Conservation (phyloP, 2,888 invertebrate species). For the Caenorhabditis sp. region DNA sequence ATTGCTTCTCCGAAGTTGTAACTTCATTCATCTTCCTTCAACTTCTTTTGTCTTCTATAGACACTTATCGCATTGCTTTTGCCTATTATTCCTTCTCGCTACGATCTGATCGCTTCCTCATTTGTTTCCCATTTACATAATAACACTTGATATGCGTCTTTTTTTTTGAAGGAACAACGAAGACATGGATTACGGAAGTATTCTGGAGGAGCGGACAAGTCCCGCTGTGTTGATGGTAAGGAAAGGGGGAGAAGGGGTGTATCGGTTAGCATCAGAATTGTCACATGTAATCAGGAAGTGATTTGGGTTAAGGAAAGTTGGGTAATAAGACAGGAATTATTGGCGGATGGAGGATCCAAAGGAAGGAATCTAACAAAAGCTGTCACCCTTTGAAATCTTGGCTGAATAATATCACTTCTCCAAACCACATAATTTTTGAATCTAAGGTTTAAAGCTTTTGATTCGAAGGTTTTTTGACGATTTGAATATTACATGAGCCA, state of each 20-base stretch:
- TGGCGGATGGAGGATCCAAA: no score
- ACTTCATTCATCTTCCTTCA: background rate
- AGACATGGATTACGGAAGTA: conserved; percentile 75
- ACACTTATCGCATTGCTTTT: conserved; percentile 3
- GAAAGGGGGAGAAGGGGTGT: conserved; percentile 7
- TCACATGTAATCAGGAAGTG: conserved; percentile 31
- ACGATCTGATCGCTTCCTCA: conserved; percentile 6
- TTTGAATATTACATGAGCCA: no score
- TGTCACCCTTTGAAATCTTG: no score
- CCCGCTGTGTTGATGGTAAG: conserved; percentile 77
- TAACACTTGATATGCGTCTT: conserved; percentile 44
- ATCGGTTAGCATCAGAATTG: conserved; percentile 21
- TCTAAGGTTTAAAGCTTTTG: no score
- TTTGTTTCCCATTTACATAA: conserved; percentile 40
- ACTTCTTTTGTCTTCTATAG: background rate
- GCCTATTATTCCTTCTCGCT: background rate
- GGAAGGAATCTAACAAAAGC: no score
- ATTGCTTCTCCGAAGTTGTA: conserved; percentile 18
- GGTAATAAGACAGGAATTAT: background rate
- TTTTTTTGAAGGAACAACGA: conserved; percentile 16
- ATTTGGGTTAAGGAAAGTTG: background rate
- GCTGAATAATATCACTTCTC: no score
- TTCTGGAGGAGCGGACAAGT: conserved; percentile 80
- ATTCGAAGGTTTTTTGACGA: no score
- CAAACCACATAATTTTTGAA: no score